phyloP scores from a whole-genome alignment of 2,797 vertebrate genomes.

The Tarsius wallacei region DNA sequence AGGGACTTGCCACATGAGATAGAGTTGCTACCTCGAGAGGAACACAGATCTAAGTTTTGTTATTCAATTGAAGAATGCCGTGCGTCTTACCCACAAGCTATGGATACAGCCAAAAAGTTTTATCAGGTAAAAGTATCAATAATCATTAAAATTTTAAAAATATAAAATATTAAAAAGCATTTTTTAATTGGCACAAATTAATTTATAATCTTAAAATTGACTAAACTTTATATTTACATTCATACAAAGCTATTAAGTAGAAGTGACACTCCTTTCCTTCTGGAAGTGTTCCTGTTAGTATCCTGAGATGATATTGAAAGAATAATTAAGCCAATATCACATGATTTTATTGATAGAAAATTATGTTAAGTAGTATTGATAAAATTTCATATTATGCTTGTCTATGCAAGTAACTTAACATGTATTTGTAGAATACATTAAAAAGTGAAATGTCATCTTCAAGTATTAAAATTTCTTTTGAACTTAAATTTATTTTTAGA shows the following conservation, averaged over 20 bases:
- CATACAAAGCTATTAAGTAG: neutral
- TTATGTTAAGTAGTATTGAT: neutral
- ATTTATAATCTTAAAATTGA: neutral
- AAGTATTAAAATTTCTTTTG: neutral
- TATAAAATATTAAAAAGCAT: neutral
- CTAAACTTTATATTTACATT: neutral
- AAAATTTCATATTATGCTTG: neutral
- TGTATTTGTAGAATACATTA: neutral
- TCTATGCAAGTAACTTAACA: neutral
- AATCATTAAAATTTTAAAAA: neutral
- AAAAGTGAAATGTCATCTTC: neutral
- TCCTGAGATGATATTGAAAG: neutral
- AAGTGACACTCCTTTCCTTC: neutral
- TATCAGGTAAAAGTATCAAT: neutral
- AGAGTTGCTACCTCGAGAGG: neutral
- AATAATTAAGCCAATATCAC: neutral
- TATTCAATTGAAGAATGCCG: slow-evolving; percentile 7
- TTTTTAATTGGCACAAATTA: neutral
- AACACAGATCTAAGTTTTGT: neutral
- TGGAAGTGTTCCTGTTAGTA: neutral
- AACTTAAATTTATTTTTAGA: neutral
- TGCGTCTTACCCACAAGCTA: neutral
- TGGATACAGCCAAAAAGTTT: neutral
- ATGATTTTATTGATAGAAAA: neutral
- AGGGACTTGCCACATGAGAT: neutral